Conservation (phyloP, 2,888 invertebrate genomes). For the Pristionchus exspectatus region DNA sequence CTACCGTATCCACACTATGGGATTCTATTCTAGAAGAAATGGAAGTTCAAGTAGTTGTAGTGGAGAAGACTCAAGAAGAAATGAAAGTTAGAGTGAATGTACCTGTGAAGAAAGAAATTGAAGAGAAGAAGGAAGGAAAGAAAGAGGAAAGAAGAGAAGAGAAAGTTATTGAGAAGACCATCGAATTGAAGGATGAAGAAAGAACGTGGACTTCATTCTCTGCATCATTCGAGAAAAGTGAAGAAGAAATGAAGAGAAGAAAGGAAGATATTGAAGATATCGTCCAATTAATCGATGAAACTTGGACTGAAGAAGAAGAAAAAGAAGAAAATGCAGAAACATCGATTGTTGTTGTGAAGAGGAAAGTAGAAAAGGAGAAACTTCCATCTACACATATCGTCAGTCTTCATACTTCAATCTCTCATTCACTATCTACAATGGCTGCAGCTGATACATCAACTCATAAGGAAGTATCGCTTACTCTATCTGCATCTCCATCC, state of each 20-base stretch:
- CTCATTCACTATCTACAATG: slow-evolving; percentile 63
- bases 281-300: slow-evolving; percentile 65
- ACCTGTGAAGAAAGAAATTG: slow-evolving; percentile 16
- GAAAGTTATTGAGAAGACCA: slow-evolving; percentile 36
- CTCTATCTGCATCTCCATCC: neutral
- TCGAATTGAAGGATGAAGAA: slow-evolving; percentile 49
- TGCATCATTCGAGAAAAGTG: slow-evolving; percentile 27
- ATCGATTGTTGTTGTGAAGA: slow-evolving; percentile 65
- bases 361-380: slow-evolving; percentile 59
- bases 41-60: slow-evolving; percentile 67
- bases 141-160: neutral
- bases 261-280: slow-evolving; percentile 64
- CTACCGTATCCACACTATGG: slow-evolving; percentile 65
- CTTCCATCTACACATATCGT: slow-evolving; percentile 66
- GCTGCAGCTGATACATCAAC: slow-evolving; percentile 57
- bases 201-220: slow-evolving; percentile 49
- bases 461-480: neutral
- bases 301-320: slow-evolving; percentile 53
- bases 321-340: slow-evolving; percentile 60
- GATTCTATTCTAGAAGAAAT: slow-evolving; percentile 69
- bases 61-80: slow-evolving; percentile 64
- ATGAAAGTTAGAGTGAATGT: slow-evolving; percentile 60
- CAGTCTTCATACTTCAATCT: slow-evolving; percentile 63
- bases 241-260: slow-evolving; percentile 55
- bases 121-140: slow-evolving; percentile 32